Conservation (phyloP, 2,113 vertebrate genomes). For the Peromyscus leucopus region DNA sequence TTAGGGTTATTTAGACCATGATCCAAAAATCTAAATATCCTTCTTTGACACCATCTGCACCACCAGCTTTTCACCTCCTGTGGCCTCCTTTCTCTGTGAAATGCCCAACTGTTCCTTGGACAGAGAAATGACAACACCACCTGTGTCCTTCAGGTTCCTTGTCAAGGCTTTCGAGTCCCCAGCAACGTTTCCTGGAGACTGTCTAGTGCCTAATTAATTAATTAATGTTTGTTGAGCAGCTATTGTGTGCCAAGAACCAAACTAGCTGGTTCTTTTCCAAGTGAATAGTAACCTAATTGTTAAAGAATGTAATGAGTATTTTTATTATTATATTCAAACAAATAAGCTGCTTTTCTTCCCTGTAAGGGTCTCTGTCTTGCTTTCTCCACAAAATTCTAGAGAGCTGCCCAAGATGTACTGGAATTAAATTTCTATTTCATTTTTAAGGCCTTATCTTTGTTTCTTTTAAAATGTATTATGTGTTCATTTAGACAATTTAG, state of each 20-base stretch:
- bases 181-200: constrained; percentile 61
- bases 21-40: constrained; percentile 72
- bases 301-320: constrained; percentile 28
- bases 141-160: constrained; percentile 67
- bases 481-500: not conserved
- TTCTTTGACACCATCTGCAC: constrained; percentile 77
- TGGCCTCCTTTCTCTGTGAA: constrained; percentile 64
- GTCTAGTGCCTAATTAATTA: constrained; percentile 69
- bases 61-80: constrained; percentile 72
- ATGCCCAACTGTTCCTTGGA: constrained; percentile 75
- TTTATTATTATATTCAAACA: constrained; percentile 43
- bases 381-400: constrained; percentile 13
- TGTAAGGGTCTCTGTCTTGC: not conserved
- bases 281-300: not conserved
- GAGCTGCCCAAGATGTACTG: not conserved
- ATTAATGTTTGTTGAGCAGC: constrained; percentile 71
- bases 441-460: not conserved
- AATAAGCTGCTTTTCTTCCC: not conserved
- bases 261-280: constrained; percentile 46
- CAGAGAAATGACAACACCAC: constrained; percentile 66
- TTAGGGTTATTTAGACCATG: constrained; percentile 56
- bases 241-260: constrained; percentile 66
- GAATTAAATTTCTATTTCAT: constrained; percentile 41
- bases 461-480: not conserved
- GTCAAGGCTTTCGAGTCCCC: not conserved